Conservation (phyloP, 1,140 invertebrate genomes). For the Megalopta genalis region DNA sequence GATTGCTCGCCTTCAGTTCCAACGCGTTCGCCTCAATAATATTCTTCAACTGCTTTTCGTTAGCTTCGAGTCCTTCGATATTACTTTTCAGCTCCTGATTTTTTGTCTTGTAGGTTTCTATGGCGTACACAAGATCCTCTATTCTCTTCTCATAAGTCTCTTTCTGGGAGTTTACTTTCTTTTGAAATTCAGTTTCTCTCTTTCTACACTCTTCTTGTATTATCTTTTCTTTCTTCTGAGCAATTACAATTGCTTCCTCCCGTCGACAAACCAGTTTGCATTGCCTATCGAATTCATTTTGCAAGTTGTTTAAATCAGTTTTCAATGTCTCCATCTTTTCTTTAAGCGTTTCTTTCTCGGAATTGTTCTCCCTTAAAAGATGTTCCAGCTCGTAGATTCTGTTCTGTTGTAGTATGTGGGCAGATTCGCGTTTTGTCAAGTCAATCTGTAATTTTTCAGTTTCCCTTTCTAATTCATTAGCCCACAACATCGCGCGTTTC, state of each 20-base stretch:
- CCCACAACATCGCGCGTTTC: slow-evolving; percentile 63
- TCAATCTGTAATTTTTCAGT: slow-evolving; percentile 71
- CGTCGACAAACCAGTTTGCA: slow-evolving; percentile 28
- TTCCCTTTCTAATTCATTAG: slow-evolving; percentile 70
- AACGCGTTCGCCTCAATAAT: slow-evolving; percentile 63
- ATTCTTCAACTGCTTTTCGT: slow-evolving; percentile 64
- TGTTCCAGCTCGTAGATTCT: slow-evolving; percentile 49
- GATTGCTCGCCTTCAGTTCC: slow-evolving; percentile 55
- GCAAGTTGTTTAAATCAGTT: slow-evolving; percentile 61
- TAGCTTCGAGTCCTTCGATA: slow-evolving; percentile 65
- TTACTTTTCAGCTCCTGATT: slow-evolving; percentile 65
- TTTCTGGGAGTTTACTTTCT: slow-evolving; percentile 57
- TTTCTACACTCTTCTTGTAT: slow-evolving; percentile 40
- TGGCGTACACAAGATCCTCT: slow-evolving; percentile 46
- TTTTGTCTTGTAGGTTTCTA: slow-evolving; percentile 59
- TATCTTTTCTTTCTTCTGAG: slow-evolving; percentile 66
- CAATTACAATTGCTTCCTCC: slow-evolving; percentile 38
- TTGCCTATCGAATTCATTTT: slow-evolving; percentile 66
- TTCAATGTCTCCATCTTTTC: slow-evolving; percentile 65
- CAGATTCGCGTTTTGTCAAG: slow-evolving; percentile 49
- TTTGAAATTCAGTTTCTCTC: slow-evolving; percentile 67
- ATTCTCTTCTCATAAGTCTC: slow-evolving; percentile 58
- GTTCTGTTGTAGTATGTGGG: slow-evolving; percentile 21
- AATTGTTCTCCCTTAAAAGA: slow-evolving; percentile 52
- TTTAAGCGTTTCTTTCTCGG: slow-evolving; percentile 67